These are phyloP conservation scores for Acanthurus leucopareius DNA, from an alignment of 2,797 vertebrate species.

Conservation along the genomic window DNA sequence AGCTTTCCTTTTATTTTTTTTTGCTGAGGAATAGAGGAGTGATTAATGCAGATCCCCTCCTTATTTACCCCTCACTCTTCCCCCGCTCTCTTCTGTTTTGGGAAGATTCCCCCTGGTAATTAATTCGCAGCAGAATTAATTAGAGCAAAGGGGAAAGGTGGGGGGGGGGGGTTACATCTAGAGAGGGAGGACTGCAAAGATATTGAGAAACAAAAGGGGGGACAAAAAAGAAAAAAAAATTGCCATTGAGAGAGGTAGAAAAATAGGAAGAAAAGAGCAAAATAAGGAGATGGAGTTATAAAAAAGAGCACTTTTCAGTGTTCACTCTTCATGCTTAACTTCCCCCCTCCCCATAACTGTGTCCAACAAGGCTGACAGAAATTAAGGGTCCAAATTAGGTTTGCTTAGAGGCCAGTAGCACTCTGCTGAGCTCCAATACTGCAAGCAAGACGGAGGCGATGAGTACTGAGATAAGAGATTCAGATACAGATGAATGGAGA, in stretches of 20 bases:
- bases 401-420: slow-evolving; percentile 44
- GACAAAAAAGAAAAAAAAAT: slow-evolving; percentile 25
- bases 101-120: slow-evolving; percentile 75
- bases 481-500: slow-evolving; percentile 43
- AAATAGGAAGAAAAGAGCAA: slow-evolving; percentile 16
- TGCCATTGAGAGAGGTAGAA: slow-evolving; percentile 5
- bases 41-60: slow-evolving; percentile 79
- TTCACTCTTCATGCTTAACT: slow-evolving; percentile 5
- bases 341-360: neutral
- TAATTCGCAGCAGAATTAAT: slow-evolving; percentile 83
- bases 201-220: slow-evolving; percentile 53
- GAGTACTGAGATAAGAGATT: slow-evolving; percentile 52
- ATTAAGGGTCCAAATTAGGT: slow-evolving; percentile 58
- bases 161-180: slow-evolving; percentile 6
- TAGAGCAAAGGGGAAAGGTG: slow-evolving; percentile 45
- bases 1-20: slow-evolving; percentile 49
- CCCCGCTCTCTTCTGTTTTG: slow-evolving; percentile 71
- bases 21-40: slow-evolving; percentile 65
- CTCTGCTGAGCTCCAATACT: slow-evolving; percentile 34
- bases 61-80: slow-evolving; percentile 37
- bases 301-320: slow-evolving; percentile 22
- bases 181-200: slow-evolving; percentile 56
- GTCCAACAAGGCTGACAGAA: slow-evolving; percentile 61
- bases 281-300: neutral
- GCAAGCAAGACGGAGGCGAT: slow-evolving; percentile 36